Percentiles rank a stretch among this genome's conserved stretches.
phyloP scores from a whole-genome alignment of 2,113 vertebrate genomes.

The Nothobranchius furzeri region DNA sequence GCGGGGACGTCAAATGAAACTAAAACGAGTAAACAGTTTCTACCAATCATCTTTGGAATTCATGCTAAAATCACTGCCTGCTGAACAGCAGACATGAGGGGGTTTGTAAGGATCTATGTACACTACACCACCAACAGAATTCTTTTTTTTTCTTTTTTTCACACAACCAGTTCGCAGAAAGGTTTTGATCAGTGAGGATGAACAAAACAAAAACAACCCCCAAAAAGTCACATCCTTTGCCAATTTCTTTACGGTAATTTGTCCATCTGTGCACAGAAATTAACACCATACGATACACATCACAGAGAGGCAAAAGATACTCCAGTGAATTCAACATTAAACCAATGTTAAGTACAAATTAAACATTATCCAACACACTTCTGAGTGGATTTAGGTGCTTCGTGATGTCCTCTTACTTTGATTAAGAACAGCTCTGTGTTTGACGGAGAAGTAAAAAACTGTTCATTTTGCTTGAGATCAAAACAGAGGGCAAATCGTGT shows the following conservation, averaged over 20 bases:
- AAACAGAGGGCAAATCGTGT: constrained; percentile 66
- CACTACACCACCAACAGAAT: constrained; percentile 73
- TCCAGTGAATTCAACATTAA: constrained; percentile 78
- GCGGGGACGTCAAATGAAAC: constrained; percentile 52
- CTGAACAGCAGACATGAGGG: constrained; percentile 60
- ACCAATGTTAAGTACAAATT: constrained; percentile 78
- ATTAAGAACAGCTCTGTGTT: constrained; percentile 45
- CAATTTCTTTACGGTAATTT: constrained; percentile 69
- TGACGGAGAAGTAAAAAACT: constrained; percentile 46
- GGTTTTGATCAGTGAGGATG: constrained; percentile 56
- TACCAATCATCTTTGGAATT: constrained; percentile 85
- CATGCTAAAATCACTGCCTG: constrained; percentile 80
- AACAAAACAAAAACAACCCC: constrained; percentile 21
- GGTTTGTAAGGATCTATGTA: constrained; percentile 79
- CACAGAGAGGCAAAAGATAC: constrained; percentile 80
- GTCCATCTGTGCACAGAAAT: constrained; percentile 77
- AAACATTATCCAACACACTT: constrained; percentile 71
- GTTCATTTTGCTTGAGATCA: constrained; percentile 67
- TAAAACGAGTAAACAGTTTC: constrained; percentile 78
- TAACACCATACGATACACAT: constrained; percentile 77
- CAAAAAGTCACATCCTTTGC: constrained; percentile 39
- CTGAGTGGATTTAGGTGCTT: constrained; percentile 62
- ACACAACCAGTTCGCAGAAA: constrained; percentile 73
- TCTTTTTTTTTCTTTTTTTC: constrained; percentile 59
- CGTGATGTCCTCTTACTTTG: constrained; percentile 51